phyloP scores from a whole-genome alignment of 2,797 vertebrate genomes.

The Arremon brunneinucha region DNA sequence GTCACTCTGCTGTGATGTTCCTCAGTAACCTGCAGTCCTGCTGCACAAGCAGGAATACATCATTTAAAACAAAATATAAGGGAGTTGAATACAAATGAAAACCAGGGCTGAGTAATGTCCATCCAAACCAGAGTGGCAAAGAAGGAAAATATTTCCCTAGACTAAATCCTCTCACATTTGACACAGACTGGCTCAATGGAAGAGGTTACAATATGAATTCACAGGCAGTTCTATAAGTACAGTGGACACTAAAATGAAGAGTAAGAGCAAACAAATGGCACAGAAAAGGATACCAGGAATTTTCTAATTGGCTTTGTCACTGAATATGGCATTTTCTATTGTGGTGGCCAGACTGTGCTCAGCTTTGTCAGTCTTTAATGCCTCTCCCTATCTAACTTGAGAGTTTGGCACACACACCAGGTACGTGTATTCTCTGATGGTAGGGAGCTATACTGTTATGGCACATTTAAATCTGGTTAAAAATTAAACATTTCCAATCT shows the following conservation, averaged over 20 bases:
- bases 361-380: neutral
- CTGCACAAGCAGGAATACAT: neutral
- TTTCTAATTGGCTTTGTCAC: neutral
- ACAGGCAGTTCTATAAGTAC: fast-evolving
- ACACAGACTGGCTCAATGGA: neutral
- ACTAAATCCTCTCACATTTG: neutral
- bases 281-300: neutral
- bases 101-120: neutral
- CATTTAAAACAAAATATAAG: neutral
- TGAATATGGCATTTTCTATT: neutral
- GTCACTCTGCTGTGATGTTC: neutral
- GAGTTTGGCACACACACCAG: neutral
- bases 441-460: neutral
- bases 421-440: neutral
- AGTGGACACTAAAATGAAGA: neutral
- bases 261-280: neutral
- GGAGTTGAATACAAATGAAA: neutral
- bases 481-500: neutral
- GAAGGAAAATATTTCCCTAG: neutral
- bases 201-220: neutral
- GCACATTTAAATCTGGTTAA: neutral
- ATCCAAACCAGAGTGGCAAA: neutral
- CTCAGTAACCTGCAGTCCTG: neutral
- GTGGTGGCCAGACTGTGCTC: neutral
- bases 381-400: neutral